Evolutionary conservation across 2,113 vertebrate genomes (phyloP), one percentile per base, ranked within the genome.

Genomic region (Epinephelus lanceolatus): DNA sequence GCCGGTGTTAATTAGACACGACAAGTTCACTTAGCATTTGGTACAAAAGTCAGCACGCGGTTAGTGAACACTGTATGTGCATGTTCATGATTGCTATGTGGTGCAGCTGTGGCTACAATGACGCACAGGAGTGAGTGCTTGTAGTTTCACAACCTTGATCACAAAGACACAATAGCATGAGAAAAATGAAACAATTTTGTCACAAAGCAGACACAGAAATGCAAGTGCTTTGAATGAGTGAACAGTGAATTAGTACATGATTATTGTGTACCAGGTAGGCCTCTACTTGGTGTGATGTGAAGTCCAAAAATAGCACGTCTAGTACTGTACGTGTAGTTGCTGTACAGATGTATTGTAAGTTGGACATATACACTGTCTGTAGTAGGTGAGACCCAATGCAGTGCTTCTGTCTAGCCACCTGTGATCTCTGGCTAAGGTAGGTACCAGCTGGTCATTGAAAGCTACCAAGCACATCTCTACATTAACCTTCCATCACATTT

Each of bases 341-440:
- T 49, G 1, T 25, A 6, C 13, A 71, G 19, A 52, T 30, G 33
- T 27, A 19, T 25, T 62, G 4, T 63, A 60, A 47, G 23, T 47
- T 9, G 0, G 3, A 52, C 33, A 51, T 17, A 14, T 45, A 45
- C 42, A 45, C 42, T 45, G 8, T 18, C 6, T 33, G 9, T 9
- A 2, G 27, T 11, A 49, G 6, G 5, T 47, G 67, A 72, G 25
- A 33, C 30, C 2, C 6, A 12, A 42, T 47, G 14, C 27, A 33
- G 23, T 60, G 7, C n/a, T 45, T 3, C 0, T 6, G 0, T 42
- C 17, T 4, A 33, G 21, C 33, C 21, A 17, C 2, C 27, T 71
- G 18, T 70, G 70, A 49, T 76, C 23, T 56, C 49, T 40, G 17
- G 65, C 13, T 5, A 27, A 71, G 74, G 77, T 86, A 71, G 23